phyloP scores from a whole-genome alignment of 1,140 invertebrate genomes.

The Anastrepha ludens region DNA sequence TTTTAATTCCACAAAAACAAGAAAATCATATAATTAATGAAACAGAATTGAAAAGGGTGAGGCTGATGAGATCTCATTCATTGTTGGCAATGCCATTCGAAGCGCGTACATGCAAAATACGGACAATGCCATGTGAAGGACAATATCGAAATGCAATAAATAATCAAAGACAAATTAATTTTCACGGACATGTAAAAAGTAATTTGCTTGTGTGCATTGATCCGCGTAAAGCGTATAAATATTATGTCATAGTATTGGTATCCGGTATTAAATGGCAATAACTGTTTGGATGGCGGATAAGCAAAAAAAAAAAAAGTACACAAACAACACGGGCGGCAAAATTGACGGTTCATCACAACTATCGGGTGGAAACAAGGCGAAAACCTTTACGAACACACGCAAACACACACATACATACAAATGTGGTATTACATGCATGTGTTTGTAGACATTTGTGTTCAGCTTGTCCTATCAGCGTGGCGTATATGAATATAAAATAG shows the following conservation, averaged over 20 bases:
- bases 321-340: no score
- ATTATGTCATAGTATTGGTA: background rate
- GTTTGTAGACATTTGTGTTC: no score
- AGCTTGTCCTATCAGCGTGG: no score
- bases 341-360: no score
- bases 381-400: background rate
- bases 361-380: background rate
- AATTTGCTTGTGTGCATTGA: slow-evolving; percentile 29
- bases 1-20: background rate
- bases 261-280: no score
- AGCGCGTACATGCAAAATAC: background rate
- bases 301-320: no score
- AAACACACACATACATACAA: background rate
- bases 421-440: no score
- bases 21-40: background rate
- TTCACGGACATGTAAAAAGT: slow-evolving; percentile 45
- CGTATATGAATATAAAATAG: no score
- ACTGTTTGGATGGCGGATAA: no score
- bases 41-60: background rate
- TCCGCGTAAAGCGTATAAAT: background rate
- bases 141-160: slow-evolving; percentile 47
- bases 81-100: background rate
- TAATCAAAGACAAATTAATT: slow-evolving; percentile 47
- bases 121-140: slow-evolving; percentile 22
- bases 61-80: background rate